A percentile compares a stretch with the other conserved stretches of the same genome.
Evolutionary conservation across 2,797 vertebrate genomes (phyloP).

Genomic region (Periparus ater): DNA sequence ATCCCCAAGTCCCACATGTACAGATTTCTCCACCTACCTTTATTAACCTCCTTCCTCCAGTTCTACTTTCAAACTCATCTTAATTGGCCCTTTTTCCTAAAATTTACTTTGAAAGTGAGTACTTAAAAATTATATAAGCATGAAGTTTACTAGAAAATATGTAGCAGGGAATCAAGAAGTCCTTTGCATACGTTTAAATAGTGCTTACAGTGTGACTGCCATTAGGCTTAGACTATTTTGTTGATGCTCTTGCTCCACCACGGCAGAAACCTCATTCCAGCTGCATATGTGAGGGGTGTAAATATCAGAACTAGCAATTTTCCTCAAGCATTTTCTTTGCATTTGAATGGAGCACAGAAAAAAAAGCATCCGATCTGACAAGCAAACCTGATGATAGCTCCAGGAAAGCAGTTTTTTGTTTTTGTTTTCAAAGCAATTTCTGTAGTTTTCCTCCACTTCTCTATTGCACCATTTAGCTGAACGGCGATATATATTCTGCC

Average conservation of each 20-base stretch:
- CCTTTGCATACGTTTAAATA: background rate
- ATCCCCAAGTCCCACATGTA: background rate
- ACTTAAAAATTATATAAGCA: background rate
- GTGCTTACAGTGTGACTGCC: background rate
- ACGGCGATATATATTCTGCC: slow-evolving; percentile 5
- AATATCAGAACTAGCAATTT: slow-evolving; percentile 48
- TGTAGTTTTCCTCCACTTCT: slow-evolving; percentile 21
- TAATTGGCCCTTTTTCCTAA: background rate
- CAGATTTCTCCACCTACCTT: background rate
- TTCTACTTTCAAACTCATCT: background rate
- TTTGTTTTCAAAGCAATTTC: slow-evolving; percentile 55
- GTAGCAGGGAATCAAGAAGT: background rate
- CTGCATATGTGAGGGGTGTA: background rate
- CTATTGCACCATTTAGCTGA: background rate
- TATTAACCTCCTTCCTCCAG: background rate
- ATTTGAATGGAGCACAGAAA: slow-evolving; percentile 9
- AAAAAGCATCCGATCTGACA: slow-evolving; percentile 21
- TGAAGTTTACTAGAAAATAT: background rate
- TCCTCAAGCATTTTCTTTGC: slow-evolving; percentile 36
- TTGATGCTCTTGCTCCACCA: background rate
- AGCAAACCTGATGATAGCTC: slow-evolving; percentile 43
- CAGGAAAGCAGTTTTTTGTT: slow-evolving; percentile 25
- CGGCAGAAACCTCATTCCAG: slow-evolving; percentile 12
- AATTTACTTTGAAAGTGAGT: background rate
- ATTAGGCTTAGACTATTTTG: background rate